phyloP scores from a whole-genome alignment of 2,888 invertebrate species.

The Lamellibrachia satsuma region DNA sequence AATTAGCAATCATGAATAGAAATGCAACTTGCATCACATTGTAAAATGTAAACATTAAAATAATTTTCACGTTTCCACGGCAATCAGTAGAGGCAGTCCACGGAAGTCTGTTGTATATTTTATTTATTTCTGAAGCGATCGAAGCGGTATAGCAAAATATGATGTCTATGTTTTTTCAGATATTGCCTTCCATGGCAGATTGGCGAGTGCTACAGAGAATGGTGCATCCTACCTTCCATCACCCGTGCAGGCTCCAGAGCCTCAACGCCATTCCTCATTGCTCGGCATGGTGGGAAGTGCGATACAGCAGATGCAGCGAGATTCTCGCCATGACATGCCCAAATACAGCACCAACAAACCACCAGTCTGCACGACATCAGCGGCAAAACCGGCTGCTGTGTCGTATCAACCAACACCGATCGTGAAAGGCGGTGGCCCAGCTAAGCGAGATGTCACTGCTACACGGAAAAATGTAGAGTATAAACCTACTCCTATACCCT shows the following conservation, averaged over 20 bases:
- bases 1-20: no score
- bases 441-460: neutral
- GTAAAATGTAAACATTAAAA: neutral
- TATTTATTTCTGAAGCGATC: neutral
- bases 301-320: conserved; percentile 32
- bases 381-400: neutral
- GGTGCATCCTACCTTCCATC: neutral
- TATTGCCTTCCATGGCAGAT: neutral
- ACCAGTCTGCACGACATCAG: neutral
- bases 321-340: neutral
- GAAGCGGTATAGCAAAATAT: neutral
- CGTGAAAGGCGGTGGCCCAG: neutral
- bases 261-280: conserved; percentile 28
- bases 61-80: neutral
- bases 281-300: conserved; percentile 40
- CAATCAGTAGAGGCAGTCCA: neutral
- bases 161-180: neutral
- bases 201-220: neutral
- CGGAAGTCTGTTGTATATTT: neutral
- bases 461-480: conserved; percentile 28
- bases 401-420: conserved; percentile 34
- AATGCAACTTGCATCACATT: neutral
- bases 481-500: conserved; percentile 41
- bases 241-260: neutral
- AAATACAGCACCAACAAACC: neutral